A percentile compares a stretch with the other conserved stretches of the same genome.
Evolutionary conservation across 2,888 invertebrate species (phyloP).

Genomic region (Strigamia transsilvanica): DNA sequence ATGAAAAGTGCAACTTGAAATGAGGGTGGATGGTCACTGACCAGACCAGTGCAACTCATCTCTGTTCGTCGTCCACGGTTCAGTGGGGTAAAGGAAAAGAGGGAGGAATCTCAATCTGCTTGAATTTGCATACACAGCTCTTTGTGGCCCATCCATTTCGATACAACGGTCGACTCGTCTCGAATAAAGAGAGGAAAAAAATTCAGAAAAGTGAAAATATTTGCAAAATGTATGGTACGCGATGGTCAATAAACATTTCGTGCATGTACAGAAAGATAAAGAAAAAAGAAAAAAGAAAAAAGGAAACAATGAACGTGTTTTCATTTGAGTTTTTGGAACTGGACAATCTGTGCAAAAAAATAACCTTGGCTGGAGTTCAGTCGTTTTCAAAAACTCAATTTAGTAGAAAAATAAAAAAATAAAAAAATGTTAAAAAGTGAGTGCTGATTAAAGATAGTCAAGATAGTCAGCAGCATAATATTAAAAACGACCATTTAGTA

Average conservation of each 20-base stretch:
- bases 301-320: no score
- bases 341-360: no score
- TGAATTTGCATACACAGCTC: conserved; percentile 20
- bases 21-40: conserved; percentile 2
- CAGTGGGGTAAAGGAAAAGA: background rate
- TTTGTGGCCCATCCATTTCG: conserved; percentile 14
- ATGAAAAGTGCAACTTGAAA: conserved; percentile 18
- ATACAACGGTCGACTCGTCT: conserved; percentile 1
- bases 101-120: conserved; percentile 20
- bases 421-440: no score
- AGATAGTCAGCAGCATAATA: no score
- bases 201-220: conserved; percentile 1
- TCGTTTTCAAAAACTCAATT: no score
- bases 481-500: no score
- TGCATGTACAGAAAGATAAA: no score
- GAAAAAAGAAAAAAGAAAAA: no score
- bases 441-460: no score
- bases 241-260: background rate
- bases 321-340: no score
- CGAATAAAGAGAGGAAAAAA: conserved; percentile 11
- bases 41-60: conserved; percentile 12
- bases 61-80: conserved; percentile 7
- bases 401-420: no score
- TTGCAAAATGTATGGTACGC: background rate
- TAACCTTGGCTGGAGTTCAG: no score